These are phyloP conservation scores for Brachymystax lenok DNA, from an alignment of 2,797 vertebrate species.

Conservation along the genomic window DNA sequence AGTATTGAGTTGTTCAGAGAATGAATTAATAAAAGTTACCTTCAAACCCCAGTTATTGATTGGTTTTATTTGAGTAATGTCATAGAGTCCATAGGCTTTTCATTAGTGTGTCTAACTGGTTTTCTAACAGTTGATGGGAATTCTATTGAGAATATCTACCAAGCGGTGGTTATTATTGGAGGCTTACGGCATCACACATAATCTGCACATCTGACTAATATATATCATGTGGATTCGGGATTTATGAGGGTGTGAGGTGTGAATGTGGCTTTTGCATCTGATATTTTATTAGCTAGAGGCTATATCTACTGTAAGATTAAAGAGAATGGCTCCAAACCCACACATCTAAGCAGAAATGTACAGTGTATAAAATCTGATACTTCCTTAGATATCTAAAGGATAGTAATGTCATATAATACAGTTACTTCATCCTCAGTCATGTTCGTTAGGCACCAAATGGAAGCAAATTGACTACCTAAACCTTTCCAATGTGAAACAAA, in stretches of 20 bases:
- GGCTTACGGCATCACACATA: slow-evolving; percentile 8
- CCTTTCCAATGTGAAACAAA: not conserved
- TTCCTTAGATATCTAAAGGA: not conserved
- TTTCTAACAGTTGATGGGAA: not conserved
- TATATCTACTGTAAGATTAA: slow-evolving; percentile 31
- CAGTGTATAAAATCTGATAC: not conserved
- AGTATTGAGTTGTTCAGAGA: slow-evolving; percentile 56
- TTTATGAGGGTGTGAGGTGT: slow-evolving; percentile 26
- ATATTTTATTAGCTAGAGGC: slow-evolving; percentile 23
- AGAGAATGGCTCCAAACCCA: slow-evolving; percentile 21
- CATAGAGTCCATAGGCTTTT: not conserved
- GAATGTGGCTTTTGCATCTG: not conserved
- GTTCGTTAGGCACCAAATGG: not conserved
- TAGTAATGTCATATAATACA: not conserved
- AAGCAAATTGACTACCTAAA: not conserved
- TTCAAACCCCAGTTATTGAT: slow-evolving; percentile 53
- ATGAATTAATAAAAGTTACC: slow-evolving; percentile 77
- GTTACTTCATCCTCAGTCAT: not conserved
- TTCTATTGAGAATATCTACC: slow-evolving; percentile 16
- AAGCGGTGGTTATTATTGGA: not conserved
- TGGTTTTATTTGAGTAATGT: not conserved
- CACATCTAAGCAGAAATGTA: slow-evolving; percentile 3
- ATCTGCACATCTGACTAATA: slow-evolving; percentile 22
- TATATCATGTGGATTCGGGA: slow-evolving; percentile 38
- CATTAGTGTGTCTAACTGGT: not conserved